These are phyloP conservation scores for Tamandua tetradactyla DNA, from an alignment of 2,797 vertebrate species.

Conservation along the genomic window DNA sequence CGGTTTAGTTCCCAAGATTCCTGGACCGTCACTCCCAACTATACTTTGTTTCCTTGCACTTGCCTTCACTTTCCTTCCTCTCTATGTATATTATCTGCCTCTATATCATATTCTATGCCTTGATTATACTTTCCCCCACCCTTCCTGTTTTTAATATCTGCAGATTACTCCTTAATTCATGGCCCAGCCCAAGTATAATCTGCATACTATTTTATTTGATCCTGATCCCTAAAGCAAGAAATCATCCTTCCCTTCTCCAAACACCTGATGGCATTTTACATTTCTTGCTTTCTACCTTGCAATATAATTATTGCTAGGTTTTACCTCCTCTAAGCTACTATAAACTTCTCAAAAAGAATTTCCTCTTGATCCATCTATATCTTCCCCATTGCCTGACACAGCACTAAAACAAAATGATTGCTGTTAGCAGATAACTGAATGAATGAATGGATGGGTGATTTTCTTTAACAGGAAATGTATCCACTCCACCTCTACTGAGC, in stretches of 20 bases:
- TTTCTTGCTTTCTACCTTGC: not conserved
- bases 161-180: not conserved
- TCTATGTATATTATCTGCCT: no score
- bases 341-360: not conserved
- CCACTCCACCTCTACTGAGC: not conserved
- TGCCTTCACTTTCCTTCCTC: not conserved
- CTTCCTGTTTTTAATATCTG: not conserved
- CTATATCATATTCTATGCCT: not conserved
- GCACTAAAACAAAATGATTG: not conserved
- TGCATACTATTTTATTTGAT: not conserved
- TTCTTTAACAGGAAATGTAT: not conserved
- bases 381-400: not conserved
- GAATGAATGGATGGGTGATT: not conserved
- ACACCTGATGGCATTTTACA: not conserved
- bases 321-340: not conserved
- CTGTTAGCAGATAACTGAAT: not conserved
- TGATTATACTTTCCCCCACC: not conserved
- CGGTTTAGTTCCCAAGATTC: not conserved
- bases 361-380: not conserved
- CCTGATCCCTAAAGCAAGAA: not conserved
- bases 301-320: not conserved
- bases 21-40: not conserved
- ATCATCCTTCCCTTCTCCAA: not conserved
- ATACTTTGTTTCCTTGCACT: not conserved
- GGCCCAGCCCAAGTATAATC: not conserved